phyloP scores from a whole-genome alignment of 2,888 invertebrate genomes.

The Melikaiella ostensackeni region DNA sequence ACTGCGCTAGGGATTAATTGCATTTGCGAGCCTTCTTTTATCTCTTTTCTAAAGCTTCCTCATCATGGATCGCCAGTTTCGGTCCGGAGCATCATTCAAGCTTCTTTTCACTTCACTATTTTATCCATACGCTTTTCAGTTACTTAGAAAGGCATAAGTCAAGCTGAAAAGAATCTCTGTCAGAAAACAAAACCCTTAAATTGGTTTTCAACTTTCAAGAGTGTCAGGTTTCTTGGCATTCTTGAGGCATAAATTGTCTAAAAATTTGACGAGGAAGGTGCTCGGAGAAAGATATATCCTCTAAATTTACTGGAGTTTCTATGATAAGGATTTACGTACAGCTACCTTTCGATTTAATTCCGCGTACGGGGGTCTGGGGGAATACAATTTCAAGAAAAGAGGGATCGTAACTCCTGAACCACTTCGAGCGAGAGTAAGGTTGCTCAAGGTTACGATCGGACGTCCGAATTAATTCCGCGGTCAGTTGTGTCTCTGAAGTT shows the following conservation, averaged over 20 bases:
- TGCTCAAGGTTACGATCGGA: too few species aligned
- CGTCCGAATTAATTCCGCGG: too few species aligned
- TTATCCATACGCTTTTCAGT: constrained; percentile 4
- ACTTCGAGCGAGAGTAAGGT: too few species aligned
- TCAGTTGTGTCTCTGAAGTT: too few species aligned
- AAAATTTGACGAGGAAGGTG: background rate
- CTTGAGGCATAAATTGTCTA: background rate
- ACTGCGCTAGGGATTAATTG: constrained; percentile 64
- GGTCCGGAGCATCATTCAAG: constrained; percentile 13
- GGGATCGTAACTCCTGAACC: too few species aligned
- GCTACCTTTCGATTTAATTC: too few species aligned
- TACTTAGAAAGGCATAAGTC: background rate
- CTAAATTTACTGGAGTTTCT: too few species aligned
- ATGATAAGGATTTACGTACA: too few species aligned
- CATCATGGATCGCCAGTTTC: constrained; percentile 49
- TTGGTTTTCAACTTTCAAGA: background rate
- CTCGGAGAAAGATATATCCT: too few species aligned
- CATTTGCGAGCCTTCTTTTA: constrained; percentile 65
- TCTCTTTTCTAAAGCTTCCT: constrained; percentile 65
- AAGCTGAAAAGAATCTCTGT: background rate
- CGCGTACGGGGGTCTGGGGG: too few species aligned
- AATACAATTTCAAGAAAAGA: too few species aligned
- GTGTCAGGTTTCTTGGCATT: background rate
- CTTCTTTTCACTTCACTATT: constrained; percentile 24
- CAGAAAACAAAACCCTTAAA: background rate